Evolutionary conservation across 2,888 invertebrate species (phyloP).

Genomic region (Scotopteryx bipunctaria): DNA sequence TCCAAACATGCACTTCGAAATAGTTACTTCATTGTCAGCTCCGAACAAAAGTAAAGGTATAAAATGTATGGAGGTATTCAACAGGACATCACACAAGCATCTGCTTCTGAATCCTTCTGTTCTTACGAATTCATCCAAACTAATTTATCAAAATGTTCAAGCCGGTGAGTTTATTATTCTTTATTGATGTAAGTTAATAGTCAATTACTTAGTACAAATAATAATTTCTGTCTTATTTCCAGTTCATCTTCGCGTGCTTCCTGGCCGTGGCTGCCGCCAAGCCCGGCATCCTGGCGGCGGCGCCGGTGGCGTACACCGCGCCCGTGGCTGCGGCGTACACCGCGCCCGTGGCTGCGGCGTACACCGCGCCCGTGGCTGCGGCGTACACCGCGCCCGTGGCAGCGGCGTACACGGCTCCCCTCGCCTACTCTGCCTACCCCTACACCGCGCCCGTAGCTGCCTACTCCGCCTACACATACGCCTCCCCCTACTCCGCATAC

Average conservation of each 20-base stretch:
- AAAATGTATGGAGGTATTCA: conserved; percentile 43
- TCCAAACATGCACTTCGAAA: conserved; percentile 51
- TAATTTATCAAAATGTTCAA: conserved; percentile 64
- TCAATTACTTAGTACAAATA: background rate
- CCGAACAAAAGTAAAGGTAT: conserved; percentile 51
- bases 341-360: conserved; percentile 46
- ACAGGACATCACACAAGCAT: conserved; percentile 34
- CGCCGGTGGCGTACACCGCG: conserved; percentile 47
- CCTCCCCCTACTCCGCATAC: conserved; percentile 57
- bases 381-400: conserved; percentile 46
- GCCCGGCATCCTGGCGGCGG: conserved; percentile 47
- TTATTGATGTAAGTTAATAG: background rate
- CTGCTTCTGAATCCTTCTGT: conserved; percentile 27
- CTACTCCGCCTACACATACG: conserved; percentile 58
- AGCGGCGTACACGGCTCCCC: no score
- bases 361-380: conserved; percentile 49
- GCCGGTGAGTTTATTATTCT: conserved; percentile 60
- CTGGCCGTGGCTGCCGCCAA: conserved; percentile 63
- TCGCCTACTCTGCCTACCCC: conserved; percentile 53
- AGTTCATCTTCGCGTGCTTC: conserved; percentile 65
- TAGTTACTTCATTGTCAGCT: conserved; percentile 49
- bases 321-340: conserved; percentile 45
- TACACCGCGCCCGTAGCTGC: conserved; percentile 44
- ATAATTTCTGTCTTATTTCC: conserved; percentile 35
- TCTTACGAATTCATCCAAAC: conserved; percentile 25